Conservation (phyloP, 2,888 invertebrate genomes). For the Pherbina coryleti region DNA sequence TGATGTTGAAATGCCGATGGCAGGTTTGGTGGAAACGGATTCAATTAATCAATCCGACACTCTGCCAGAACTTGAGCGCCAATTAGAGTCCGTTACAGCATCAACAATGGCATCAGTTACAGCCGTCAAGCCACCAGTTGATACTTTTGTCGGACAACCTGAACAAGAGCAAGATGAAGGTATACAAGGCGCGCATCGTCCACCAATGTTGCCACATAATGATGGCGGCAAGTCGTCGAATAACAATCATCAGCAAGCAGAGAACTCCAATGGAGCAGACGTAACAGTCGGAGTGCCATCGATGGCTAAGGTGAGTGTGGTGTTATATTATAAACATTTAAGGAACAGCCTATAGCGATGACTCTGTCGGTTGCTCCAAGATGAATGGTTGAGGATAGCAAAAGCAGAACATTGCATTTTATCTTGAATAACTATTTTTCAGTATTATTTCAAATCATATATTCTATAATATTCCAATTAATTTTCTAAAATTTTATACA, state of each 20-base stretch:
- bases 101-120: conserved; percentile 55
- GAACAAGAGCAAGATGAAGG: conserved; percentile 50
- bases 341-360: not conserved
- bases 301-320: conserved; percentile 51
- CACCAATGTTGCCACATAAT: conserved; percentile 54
- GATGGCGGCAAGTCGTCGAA: conserved; percentile 53
- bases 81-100: conserved; percentile 63
- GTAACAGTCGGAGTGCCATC: conserved; percentile 49
- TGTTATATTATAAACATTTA: conserved; percentile 16
- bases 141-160: conserved; percentile 56
- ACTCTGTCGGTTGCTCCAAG: conserved; percentile 32
- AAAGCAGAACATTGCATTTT: not conserved
- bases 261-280: conserved; percentile 43
- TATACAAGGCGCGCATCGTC: conserved; percentile 52
- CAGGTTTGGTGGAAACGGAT: conserved; percentile 31
- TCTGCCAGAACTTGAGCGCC: conserved; percentile 64
- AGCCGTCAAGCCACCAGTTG: conserved; percentile 43
- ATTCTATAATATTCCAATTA: no score
- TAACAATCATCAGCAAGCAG: conserved; percentile 22
- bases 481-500: not conserved
- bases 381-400: not conserved
- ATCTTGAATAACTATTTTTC: no score
- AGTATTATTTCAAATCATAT: no score
- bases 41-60: conserved; percentile 51
- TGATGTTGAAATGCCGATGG: conserved; percentile 44